Percentiles rank a stretch among this genome's conserved stretches.
These are phyloP conservation scores for Arothron firmamentum DNA, from an alignment of 2,113 vertebrate genomes.

Conservation along the genomic window DNA sequence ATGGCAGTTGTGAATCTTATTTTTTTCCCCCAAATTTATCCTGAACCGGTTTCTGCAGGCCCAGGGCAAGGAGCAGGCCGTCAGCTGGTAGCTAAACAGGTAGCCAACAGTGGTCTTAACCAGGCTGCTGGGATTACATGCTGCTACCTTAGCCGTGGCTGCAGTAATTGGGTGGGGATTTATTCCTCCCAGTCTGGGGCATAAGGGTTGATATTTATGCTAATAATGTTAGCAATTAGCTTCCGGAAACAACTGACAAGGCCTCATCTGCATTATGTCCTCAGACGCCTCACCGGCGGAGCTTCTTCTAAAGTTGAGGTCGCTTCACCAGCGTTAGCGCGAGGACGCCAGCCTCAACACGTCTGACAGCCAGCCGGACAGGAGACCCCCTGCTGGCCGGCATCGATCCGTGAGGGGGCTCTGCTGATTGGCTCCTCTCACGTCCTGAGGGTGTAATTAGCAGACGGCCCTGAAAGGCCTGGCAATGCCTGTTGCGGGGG, in stretches of 20 bases:
- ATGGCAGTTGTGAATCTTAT: neutral
- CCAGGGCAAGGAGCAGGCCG: slow-evolving; percentile 19
- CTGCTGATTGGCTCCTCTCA: slow-evolving; percentile 29
- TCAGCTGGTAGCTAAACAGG: slow-evolving; percentile 41
- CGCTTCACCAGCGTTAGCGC: slow-evolving; percentile 7
- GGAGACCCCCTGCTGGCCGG: slow-evolving; percentile 26
- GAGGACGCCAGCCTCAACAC: slow-evolving; percentile 28
- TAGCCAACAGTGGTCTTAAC: slow-evolving; percentile 47
- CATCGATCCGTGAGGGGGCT: slow-evolving; percentile 17
- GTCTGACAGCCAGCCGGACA: slow-evolving; percentile 41
- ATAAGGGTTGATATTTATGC: slow-evolving; percentile 69
- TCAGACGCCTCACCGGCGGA: slow-evolving; percentile 1
- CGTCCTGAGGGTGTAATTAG: slow-evolving; percentile 72
- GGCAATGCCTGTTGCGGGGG: slow-evolving; percentile 42
- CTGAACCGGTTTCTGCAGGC: too few species aligned
- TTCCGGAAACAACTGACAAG: slow-evolving; percentile 58
- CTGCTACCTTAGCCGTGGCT: slow-evolving; percentile 42
- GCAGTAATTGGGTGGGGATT: slow-evolving; percentile 77
- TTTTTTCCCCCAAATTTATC: neutral
- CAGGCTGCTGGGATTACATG: slow-evolving; percentile 57
- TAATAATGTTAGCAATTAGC: slow-evolving; percentile 75
- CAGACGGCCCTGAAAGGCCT: slow-evolving; percentile 31
- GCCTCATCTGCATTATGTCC: slow-evolving; percentile 59
- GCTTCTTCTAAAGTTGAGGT: neutral
- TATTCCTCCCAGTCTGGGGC: slow-evolving; percentile 55